A percentile compares a stretch with the other conserved stretches of the same genome.
These are phyloP conservation scores for Embiotoca jacksoni DNA, from an alignment of 2,113 vertebrate genomes.

Conservation along the genomic window DNA sequence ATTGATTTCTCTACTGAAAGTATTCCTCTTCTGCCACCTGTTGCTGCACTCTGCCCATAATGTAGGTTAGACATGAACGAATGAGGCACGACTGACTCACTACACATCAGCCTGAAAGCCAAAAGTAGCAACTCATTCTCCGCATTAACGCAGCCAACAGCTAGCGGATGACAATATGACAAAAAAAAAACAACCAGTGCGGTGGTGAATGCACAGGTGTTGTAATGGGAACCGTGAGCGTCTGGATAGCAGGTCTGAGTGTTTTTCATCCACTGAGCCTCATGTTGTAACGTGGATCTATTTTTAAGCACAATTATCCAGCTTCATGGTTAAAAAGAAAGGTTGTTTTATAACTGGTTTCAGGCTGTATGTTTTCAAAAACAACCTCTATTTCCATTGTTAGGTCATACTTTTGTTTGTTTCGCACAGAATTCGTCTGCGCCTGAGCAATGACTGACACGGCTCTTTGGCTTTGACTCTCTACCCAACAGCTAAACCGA, in stretches of 20 bases:
- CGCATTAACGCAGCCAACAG: neutral
- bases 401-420: neutral
- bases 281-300: neutral
- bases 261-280: neutral
- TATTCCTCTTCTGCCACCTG: neutral
- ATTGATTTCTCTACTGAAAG: neutral
- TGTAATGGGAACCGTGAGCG: neutral
- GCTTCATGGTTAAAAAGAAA: neutral
- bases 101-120: constrained; percentile 1
- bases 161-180: neutral
- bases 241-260: neutral
- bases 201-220: neutral
- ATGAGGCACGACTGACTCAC: neutral
- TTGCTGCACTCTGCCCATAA: neutral
- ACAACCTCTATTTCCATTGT: neutral
- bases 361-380: neutral
- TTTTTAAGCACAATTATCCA: constrained; percentile 4
- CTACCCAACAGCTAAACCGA: constrained; percentile 19
- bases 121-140: neutral
- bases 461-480: constrained; percentile 11
- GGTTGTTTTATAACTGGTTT: neutral
- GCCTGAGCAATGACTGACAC: neutral
- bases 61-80: neutral
- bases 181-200: neutral
- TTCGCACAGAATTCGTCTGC: constrained; percentile 7